Evolutionary conservation across 92 coral and sea anemone species (phyloP), one percentile per base, ranked within the genome.

Genomic region (Palythoa caribaeorum): DNA sequence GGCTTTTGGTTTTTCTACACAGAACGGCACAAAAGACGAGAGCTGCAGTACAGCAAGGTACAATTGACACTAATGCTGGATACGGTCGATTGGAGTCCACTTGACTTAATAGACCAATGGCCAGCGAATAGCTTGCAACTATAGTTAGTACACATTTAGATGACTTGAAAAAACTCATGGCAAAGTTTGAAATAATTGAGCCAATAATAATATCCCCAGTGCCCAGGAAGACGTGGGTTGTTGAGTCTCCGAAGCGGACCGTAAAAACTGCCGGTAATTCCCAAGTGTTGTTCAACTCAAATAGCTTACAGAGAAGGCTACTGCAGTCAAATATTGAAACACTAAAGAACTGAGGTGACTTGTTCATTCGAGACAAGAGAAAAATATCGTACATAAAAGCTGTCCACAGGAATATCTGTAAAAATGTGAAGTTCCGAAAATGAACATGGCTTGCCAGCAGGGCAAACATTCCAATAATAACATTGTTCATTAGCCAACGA

Each of bases 401-500:
- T 6, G 97, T 94, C 99, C 99, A 97, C 73, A 97, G 92, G 60
- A 97, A 97, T 6, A 97, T 97, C 90, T 97, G 99, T 54, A 97
- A 74, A 69, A 97, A 96, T 51, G 96, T 89, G 89, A 97, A 97
- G 88, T 97, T 97, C 14, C 96, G 89, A 85, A 97, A 97, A 83
- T 94, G 99, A 2, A 97, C 93, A 51, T 97, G 98, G 36, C 99
- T 93, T 7, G 98, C 95, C 76, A 97, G 71, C 9, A 97, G 88
- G 12, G 99, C 96, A 77, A 97, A 97, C 96, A 97, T 94, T 0
- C 95, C 95, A 14, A 97, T 95, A 6, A 97, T 95, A 1, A 94
- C 21, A 52, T 97, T 95, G 90, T 97, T 97, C 16, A 97, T 79
- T 9, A 97, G 75, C 99, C 99, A 97, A 9, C 99, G 96, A 69